These are phyloP conservation scores for Cervus canadensis DNA, from an alignment of 2,113 vertebrate species.

Conservation along the genomic window DNA sequence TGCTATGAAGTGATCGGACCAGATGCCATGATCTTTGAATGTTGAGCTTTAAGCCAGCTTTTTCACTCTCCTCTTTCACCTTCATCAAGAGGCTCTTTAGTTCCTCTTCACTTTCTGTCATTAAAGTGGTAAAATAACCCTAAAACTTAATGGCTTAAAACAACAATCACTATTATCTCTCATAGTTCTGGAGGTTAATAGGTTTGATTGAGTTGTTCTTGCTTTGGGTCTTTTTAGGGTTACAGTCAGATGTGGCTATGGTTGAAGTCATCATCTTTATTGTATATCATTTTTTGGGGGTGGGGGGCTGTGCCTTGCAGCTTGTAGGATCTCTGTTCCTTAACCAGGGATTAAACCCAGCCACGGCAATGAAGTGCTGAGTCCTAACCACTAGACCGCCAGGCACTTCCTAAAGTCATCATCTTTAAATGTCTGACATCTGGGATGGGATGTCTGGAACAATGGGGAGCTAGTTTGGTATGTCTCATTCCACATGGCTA, in stretches of 20 bases:
- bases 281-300: not conserved
- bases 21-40: not conserved
- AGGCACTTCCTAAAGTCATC: not conserved
- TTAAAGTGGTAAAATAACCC: not conserved
- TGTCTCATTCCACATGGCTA: not conserved
- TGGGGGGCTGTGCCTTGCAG: fast-evolving
- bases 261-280: not conserved
- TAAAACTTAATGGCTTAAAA: not conserved
- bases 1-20: not conserved
- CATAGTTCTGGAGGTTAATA: not conserved
- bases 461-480: not conserved
- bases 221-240: not conserved
- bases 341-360: not conserved
- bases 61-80: not conserved
- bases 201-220: not conserved
- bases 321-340: not conserved
- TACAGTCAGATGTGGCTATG: not conserved
- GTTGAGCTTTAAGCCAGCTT: not conserved
- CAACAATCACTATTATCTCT: not conserved
- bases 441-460: not conserved
- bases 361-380: not conserved
- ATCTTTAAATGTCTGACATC: not conserved
- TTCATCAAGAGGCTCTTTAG: not conserved
- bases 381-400: not conserved
- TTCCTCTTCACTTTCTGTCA: not conserved